A percentile compares a stretch with the other conserved stretches of the same genome.
These are phyloP conservation scores for Gulo gulo DNA, from an alignment of 2,113 vertebrate species.

Conservation along the genomic window DNA sequence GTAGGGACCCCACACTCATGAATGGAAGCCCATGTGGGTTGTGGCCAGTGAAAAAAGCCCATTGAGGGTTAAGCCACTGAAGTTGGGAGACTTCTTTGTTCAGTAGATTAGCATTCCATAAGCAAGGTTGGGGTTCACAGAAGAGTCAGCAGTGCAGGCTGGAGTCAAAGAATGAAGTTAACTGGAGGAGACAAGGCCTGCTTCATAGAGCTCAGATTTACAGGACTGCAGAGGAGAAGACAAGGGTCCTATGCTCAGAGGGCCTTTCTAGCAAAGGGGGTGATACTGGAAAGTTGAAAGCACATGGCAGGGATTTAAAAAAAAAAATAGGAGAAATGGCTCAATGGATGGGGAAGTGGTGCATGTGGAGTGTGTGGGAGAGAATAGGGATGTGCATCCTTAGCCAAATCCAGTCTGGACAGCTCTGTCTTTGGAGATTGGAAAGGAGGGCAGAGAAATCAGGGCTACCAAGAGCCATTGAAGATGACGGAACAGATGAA, in stretches of 20 bases:
- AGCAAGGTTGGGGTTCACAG: background rate
- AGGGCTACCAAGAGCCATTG: no score
- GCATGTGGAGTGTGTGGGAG: rapidly evolving
- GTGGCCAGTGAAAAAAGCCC: background rate
- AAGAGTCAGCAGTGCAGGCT: background rate
- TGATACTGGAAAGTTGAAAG: background rate
- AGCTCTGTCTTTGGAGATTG: background rate
- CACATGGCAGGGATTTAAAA: rapidly evolving
- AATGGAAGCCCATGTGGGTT: background rate
- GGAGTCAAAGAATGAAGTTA: background rate
- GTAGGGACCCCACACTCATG: background rate
- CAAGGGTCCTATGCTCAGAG: background rate
- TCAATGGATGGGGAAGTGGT: background rate
- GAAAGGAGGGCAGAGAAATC: background rate
- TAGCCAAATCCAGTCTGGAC: background rate
- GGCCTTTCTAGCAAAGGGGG: background rate
- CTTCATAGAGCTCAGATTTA: background rate
- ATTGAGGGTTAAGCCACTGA: background rate
- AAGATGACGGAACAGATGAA: background rate
- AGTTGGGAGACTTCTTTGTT: background rate
- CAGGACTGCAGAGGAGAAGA: background rate
- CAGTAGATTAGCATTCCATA: background rate
- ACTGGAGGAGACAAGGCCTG: background rate
- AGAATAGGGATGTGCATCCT: background rate
- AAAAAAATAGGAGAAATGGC: background rate